Base-by-base conservation (phyloP, 2,113 vertebrate genomes). In the Siniperca chuatsi region DNA sequence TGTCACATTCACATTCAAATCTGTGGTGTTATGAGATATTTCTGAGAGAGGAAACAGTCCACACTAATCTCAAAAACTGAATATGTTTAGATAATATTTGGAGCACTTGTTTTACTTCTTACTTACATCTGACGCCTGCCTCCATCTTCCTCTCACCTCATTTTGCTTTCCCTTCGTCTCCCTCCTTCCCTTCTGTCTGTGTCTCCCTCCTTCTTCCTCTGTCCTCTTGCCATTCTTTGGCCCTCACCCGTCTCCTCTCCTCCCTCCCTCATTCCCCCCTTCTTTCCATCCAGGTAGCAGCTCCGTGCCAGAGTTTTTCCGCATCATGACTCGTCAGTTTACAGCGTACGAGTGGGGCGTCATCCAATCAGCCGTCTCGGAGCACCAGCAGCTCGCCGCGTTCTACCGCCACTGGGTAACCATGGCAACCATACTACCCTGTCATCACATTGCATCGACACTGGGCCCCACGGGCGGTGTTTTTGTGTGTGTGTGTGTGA, bases 361-460 rank as follows among this genome's bases (percentile, higher is more conserved):
- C 79, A 99, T 99, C 94, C 96, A 90, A 87, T 96, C 96, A 52
- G 93, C 96, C 68, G 95, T 92, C 82, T 95, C 94, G 1, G 98
- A 98, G 89, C 96, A 95, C 95, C 95, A 94, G 92, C 97, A 97
- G 85, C 96, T 99, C 79, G 95, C 97, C 81, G 93, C 96, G 94
- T 99, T 99, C 96, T 96, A 98, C 93, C 97, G 98, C 65, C 96
- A 99, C 89, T 99, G 98, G 98, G 98, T 99, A 98, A 95, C 93
- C 87, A 92, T 90, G 84, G 87, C 88, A 89, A 90, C 87, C 86
- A 84, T 84, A 82, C 70, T 75, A 75, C 80, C 87, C 70, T 88
- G 65, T 85, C 71, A 71, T 89, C 88, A 83, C 85, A 78, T 74
- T 87, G 81, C 69, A 73, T 79, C 2, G n/a, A 52, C 75, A 40